These are phyloP conservation scores for Troides aeacus DNA, from an alignment of 2,888 invertebrate species.

Conservation along the genomic window DNA sequence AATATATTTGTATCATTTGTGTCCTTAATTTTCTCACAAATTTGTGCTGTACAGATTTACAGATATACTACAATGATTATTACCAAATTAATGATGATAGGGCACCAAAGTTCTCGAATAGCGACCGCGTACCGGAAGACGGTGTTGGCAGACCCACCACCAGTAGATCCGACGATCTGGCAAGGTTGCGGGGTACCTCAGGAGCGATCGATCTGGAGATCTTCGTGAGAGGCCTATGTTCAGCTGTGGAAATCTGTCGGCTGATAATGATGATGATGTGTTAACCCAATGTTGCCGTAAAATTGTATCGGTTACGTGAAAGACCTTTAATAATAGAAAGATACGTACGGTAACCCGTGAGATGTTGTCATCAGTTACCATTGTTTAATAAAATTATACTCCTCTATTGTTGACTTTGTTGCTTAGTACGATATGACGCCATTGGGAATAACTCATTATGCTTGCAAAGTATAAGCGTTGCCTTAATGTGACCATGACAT, in stretches of 20 bases:
- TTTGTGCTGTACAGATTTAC: no score
- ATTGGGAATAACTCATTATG: background rate
- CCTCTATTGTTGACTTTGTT: slow-evolving; percentile 29
- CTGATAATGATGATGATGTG: background rate
- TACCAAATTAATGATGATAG: no score
- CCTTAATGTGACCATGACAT: background rate
- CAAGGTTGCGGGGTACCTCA: no score
- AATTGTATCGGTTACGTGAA: background rate
- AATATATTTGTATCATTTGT: background rate
- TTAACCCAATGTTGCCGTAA: background rate
- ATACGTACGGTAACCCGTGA: slow-evolving; percentile 3
- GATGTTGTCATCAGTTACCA: slow-evolving; percentile 9
- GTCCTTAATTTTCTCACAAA: background rate
- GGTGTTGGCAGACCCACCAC: no score
- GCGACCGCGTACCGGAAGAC: no score
- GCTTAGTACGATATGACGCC: slow-evolving; percentile 22
- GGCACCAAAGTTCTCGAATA: no score
- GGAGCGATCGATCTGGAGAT: no score
- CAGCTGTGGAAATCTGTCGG: no score
- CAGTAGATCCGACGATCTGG: no score
- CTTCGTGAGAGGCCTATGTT: no score
- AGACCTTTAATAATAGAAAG: slow-evolving; percentile 7
- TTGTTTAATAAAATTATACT: slow-evolving; percentile 21
- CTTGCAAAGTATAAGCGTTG: background rate
- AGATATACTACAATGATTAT: no score